Percentiles rank a stretch among this genome's conserved stretches.
Conservation (phyloP, 2,797 vertebrate species). For the Hoplostethus atlanticus region DNA sequence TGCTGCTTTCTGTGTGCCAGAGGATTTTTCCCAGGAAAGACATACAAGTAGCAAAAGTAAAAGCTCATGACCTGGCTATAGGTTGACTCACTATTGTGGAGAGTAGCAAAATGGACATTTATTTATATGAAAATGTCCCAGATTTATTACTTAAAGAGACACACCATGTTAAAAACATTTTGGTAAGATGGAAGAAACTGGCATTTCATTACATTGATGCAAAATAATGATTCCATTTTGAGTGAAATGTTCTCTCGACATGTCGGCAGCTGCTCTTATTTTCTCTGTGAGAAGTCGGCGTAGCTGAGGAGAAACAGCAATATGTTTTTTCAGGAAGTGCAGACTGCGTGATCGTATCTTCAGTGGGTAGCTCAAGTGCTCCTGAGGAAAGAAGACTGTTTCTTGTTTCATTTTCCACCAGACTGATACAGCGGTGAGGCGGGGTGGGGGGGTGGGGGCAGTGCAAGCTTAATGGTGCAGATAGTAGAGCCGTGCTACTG, state of each 20-base stretch:
- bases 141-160: no score
- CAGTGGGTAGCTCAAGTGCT: slow-evolving; percentile 25
- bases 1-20: background rate
- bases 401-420: slow-evolving; percentile 63
- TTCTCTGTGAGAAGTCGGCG: slow-evolving; percentile 4
- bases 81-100: no score
- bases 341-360: slow-evolving; percentile 63
- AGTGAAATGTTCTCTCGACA: slow-evolving; percentile 15
- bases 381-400: slow-evolving; percentile 33
- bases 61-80: no score
- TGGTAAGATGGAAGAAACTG: no score
- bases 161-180: no score
- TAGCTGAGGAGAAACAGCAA: background rate
- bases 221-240: background rate
- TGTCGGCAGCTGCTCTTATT: background rate
- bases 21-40: background rate
- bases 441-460: background rate
- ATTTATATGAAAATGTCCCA: no score
- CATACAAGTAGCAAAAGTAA: background rate
- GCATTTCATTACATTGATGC: background rate
- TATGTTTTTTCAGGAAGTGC: slow-evolving; percentile 55
- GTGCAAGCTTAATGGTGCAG: slow-evolving; percentile 19
- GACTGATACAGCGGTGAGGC: slow-evolving; percentile 51
- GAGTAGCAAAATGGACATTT: no score
- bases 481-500: background rate